Base-by-base conservation (phyloP, 2,797 vertebrate species). In the Hafferia zeledoni region DNA sequence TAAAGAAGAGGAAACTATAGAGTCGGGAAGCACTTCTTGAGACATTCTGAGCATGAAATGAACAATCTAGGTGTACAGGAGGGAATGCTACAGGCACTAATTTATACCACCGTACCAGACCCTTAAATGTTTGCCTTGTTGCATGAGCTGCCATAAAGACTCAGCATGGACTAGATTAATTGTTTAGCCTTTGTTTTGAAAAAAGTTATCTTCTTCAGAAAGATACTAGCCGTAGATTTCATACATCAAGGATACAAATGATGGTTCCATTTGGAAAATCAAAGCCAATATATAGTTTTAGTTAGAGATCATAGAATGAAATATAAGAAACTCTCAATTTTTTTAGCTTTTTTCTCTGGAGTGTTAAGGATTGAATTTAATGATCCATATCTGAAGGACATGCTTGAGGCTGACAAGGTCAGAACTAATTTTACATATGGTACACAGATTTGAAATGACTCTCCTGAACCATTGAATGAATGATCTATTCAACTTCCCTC, bases 361-460 rank as follows among this genome's bases (percentile, higher is more conserved):
- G 69, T 13, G 7, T 88, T 90, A 95, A 80, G 68, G 94, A 93
- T 91, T 95, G 65, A 96, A 96, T 96, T 96, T 96, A 97, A 93
- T 88, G 93, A 96, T 95, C 89, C 88, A 75, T 94, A 95, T 95
- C 93, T 83, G 88, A 95, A 95, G 86, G 93, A 93, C 77, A 89
- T 69, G 44, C 56, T 89, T 88, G 57, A 94, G 24, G 43, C 69
- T 90, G 80, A 95, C 82, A 93, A 94, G 91, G 89, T 97, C 92
- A 97, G 50, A 94, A 96, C 68, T 72, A 94, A 91, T 97, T 97
- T 97, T 96, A 90, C 81, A 97, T 94, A 82, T 96, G 87, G 64
- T 83, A 94, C 63, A 90, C 94, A 96, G 94, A 96, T 92, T 96
- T 88, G 60, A 92, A 97, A 93, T 65, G 3, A 87, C 83, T 94